Evolutionary conservation across 2,888 invertebrate genomes (phyloP), one percentile per base, ranked within the genome.

Genomic region (Psylliodes chrysocephalus): DNA sequence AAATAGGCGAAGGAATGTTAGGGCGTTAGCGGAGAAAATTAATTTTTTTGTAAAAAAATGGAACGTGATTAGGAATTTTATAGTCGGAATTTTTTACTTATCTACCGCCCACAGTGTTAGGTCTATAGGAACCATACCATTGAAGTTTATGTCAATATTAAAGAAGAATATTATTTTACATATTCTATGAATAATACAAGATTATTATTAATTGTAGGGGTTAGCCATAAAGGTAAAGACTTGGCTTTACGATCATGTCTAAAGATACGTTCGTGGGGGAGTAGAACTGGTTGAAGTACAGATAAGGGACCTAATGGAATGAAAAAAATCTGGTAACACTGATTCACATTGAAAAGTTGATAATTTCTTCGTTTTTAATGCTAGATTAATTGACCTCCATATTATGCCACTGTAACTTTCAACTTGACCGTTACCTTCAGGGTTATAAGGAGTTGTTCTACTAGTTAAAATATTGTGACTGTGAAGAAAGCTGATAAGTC

Each of bases 401-500:
- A 54, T 54, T 6, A 19, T 54, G 6, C 40, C 40, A 54, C 40
- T 54, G 1, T 54, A 22, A 5, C 54, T 18, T 14, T 54, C 22
- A 7, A 38, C 7, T 12, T 14, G 22, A 2, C 54, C 40, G 5
- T 54, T 54, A 5, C 51, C 17, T 14, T n/a, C 10, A 12, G 51
- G 51, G 17, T 51, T 51, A 28, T 28, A 51, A 30, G 51, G 5
- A 12, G 51, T 30, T 6, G 28, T 51, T 14, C 51, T 25, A 33
- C 51, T 33, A 2, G 51, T 12, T 12, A 30, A 28, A 10, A 51
- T 51, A 12, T 30, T 25, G 1, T 18, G 52, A 4, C 8, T 8
- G 5, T 30, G 12, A n/a, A 52, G 14, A 33, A 52, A 52, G 7
- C 5, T 2, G 5, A n/a, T 12, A 6, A 52, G 12, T 30, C 33